Base-by-base conservation (phyloP, 2,888 invertebrate genomes). In the Trissoscelio sp. region DNA sequence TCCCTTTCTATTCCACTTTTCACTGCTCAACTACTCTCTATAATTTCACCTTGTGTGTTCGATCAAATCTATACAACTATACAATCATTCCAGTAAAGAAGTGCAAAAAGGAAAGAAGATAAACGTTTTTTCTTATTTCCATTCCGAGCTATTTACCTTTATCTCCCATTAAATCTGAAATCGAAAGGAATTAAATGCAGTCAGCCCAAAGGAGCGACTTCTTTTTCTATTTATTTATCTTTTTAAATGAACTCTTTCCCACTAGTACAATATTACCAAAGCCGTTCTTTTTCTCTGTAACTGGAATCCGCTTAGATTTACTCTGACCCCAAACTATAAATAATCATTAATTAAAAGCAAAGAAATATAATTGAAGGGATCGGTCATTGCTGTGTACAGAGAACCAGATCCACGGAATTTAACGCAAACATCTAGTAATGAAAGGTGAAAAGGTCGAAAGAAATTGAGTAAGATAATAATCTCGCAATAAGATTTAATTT, bases 381-480 rank as follows among this genome's bases (percentile, higher is more conserved):
- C 22, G 22, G 22, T 22, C 22, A 51, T 51, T 28, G 12, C 24
- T 28, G 14, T 51, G 4, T 46, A 46, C 46, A 3, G 24, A 51
- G 28, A 51, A 42, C 3, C 14, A 14, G 12, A 42, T 42, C 28
- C 14, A 14, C 7, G 9, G 14, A 20, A 57, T 37, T 34, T 5
- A 57, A 53, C 31, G 16, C 53, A 31, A 53, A 31, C 53, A 53
- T 16, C 16, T 20, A 16, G 14, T 51, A 53, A 53, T 31, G 22
- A 53, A 14, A 31, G 53, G 16, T 3, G n/a, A n/a, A 31, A 3
- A 28, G 6, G 7, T 7, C 7, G 16, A 2, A 31, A 31, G 9
- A 31, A 53, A 53, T 53, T 31, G 53, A 28, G 7, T 12, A 18
- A 44, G 39, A 18, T n/a, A 18, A 44, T 18, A 18, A 18, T 18